Conservation (phyloP, 2,797 vertebrate genomes). For the Neostethus bicornis region DNA sequence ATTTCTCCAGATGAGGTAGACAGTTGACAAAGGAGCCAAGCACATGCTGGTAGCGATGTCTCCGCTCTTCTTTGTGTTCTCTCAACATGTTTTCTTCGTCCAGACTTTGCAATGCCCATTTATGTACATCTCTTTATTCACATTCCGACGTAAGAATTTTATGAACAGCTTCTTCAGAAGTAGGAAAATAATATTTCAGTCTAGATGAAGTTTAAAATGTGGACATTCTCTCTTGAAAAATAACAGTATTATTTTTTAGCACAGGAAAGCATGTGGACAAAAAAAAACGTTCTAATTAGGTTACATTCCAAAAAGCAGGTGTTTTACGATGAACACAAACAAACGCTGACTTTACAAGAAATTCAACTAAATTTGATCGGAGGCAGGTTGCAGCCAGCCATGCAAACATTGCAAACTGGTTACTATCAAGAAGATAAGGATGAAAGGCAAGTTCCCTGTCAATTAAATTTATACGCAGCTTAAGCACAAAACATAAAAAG, state of each 20-base stretch:
- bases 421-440: background rate
- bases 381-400: conserved; percentile 20
- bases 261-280: background rate
- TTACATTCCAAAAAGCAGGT: conserved; percentile 27
- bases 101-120: conserved; percentile 11
- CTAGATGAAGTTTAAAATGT: background rate
- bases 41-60: conserved; percentile 39
- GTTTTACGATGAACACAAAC: conserved; percentile 29
- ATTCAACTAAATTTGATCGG: conserved; percentile 30
- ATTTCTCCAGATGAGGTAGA: conserved; percentile 6
- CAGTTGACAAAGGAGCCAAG: conserved; percentile 12
- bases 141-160: too few relatives aligned
- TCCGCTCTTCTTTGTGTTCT: conserved; percentile 13
- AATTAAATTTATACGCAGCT: conserved; percentile 14
- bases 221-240: background rate
- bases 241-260: background rate
- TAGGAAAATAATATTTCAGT: background rate
- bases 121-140: background rate
- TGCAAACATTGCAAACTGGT: conserved; percentile 16
- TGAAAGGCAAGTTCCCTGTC: conserved; percentile 22
- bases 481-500: conserved; percentile 2
- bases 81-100: conserved; percentile 11
- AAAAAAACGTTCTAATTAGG: background rate
- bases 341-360: conserved; percentile 15
- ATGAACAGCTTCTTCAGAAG: background rate